Conservation (phyloP, 1,140 invertebrate genomes). For the Papilio dardanus region DNA sequence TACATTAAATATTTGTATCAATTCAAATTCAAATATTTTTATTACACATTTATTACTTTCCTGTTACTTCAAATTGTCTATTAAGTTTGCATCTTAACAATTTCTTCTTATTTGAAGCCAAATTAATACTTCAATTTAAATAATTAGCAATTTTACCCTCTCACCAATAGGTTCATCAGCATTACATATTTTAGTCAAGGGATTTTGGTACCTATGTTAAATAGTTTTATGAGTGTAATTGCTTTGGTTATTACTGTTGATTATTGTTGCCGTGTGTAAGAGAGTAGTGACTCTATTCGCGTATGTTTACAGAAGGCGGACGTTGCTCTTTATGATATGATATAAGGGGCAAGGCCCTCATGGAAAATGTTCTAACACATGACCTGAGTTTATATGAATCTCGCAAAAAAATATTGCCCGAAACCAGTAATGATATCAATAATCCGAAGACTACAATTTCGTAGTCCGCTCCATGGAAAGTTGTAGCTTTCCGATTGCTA, state of each 20-base stretch:
- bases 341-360: conserved; percentile 16
- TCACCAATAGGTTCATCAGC: background rate
- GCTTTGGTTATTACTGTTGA: no score
- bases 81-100: background rate
- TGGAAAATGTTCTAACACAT: conserved; percentile 12
- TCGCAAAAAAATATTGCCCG: background rate
- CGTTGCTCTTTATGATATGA: conserved; percentile 26
- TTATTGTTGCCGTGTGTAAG: conserved; percentile 12
- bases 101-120: background rate
- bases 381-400: conserved; percentile 15
- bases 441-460: background rate
- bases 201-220: background rate
- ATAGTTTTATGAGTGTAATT: background rate
- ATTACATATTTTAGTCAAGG: background rate
- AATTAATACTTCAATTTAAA: conserved; percentile 9
- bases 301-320: conserved; percentile 22
- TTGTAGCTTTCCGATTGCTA: no score
- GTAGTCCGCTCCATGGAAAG: no score
- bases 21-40: background rate
- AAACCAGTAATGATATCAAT: background rate
- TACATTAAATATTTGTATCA: background rate
- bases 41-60: background rate
- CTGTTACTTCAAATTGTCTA: background rate
- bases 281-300: conserved; percentile 14
- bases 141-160: background rate